These are phyloP conservation scores for Botia almorhae DNA, from an alignment of 2,797 vertebrate species.

Conservation along the genomic window DNA sequence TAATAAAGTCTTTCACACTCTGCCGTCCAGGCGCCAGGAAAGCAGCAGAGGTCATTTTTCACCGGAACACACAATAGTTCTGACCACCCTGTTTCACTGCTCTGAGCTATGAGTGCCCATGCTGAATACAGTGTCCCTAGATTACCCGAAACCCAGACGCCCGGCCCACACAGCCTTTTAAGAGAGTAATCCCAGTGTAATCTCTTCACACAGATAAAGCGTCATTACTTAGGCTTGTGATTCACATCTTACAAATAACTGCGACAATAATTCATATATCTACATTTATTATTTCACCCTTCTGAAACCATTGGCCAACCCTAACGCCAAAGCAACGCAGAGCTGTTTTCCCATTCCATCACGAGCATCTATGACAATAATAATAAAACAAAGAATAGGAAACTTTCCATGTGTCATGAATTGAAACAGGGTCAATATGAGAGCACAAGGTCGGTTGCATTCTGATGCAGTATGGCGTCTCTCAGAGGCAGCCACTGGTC, in stretches of 20 bases:
- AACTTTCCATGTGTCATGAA: neutral
- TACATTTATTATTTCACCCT: neutral
- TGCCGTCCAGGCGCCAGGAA: conserved; percentile 70
- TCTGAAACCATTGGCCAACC: too few relatives aligned
- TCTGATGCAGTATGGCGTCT: neutral
- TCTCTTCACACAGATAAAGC: conserved; percentile 4
- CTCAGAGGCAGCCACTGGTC: neutral
- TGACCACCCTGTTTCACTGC: conserved; percentile 36
- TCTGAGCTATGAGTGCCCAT: conserved; percentile 47
- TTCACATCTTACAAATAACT: neutral
- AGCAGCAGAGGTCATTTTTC: conserved; percentile 58
- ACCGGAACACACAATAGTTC: conserved; percentile 59
- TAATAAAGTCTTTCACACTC: conserved; percentile 58
- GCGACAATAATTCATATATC: neutral
- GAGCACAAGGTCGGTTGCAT: neutral
- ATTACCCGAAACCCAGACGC: neutral
- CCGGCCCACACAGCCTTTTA: neutral
- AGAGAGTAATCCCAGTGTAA: conserved; percentile 11
- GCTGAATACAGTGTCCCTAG: conserved; percentile 31
- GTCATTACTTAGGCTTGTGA: neutral
- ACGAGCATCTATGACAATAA: neutral
- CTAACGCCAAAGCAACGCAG: neutral
- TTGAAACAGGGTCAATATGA: neutral
- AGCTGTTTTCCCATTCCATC: neutral
- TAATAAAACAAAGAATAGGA: neutral